A percentile compares a stretch with the other conserved stretches of the same genome.
These are phyloP conservation scores for Agapostemon virescens DNA, from an alignment of 2,888 invertebrate species.

Conservation along the genomic window DNA sequence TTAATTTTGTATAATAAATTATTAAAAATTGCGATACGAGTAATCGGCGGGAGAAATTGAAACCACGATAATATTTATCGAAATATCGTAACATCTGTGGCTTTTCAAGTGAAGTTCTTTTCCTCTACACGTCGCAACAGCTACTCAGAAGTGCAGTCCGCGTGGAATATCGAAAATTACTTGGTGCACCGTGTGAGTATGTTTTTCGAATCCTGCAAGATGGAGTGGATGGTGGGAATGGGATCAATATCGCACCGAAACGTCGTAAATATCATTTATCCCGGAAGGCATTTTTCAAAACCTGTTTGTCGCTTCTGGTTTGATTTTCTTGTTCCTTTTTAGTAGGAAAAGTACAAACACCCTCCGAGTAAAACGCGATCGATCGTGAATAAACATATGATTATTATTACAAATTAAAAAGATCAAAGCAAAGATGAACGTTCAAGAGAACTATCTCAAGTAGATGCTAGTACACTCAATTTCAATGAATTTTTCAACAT, in stretches of 20 bases:
- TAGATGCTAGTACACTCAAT: background rate
- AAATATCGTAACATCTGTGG: background rate
- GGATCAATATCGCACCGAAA: background rate
- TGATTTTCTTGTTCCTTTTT: background rate
- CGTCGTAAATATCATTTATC: background rate
- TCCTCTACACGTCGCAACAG: background rate
- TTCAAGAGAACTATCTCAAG: background rate
- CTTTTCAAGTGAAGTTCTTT: background rate
- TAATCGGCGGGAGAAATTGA: background rate
- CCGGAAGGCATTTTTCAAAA: slow-evolving; percentile 15
- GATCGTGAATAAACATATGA: background rate
- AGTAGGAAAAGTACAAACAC: slow-evolving; percentile 1
- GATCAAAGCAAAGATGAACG: background rate
- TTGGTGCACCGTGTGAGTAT: background rate
- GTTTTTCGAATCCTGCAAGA: background rate
- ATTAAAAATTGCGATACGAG: background rate
- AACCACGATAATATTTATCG: background rate
- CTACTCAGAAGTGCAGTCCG: background rate
- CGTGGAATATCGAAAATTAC: slow-evolving; percentile 12
- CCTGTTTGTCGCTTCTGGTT: background rate
- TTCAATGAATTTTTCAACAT: background rate
- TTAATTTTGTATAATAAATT: background rate
- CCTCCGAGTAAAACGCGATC: background rate
- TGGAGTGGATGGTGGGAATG: background rate
- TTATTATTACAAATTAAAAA: background rate